phyloP scores from a whole-genome alignment of 2,113 vertebrate species.

The Cairina moschata region DNA sequence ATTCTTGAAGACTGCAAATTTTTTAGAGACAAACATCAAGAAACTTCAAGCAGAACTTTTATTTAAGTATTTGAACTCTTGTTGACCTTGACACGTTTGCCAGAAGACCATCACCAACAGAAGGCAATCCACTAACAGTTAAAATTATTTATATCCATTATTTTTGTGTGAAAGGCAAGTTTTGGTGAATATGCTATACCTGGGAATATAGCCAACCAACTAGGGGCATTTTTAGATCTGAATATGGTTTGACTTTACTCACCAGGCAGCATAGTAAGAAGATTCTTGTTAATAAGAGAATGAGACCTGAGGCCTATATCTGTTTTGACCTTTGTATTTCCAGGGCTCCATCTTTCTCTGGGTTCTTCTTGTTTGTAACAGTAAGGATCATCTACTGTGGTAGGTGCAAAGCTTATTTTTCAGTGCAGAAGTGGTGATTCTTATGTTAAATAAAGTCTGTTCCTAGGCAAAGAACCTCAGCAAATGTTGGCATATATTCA shows the following conservation, averaged over 20 bases:
- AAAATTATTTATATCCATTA: neutral
- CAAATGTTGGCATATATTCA: neutral
- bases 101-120: neutral
- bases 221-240: neutral
- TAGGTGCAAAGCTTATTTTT: slow-evolving; percentile 12
- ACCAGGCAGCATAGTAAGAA: neutral
- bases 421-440: neutral
- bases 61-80: neutral
- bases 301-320: neutral
- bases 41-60: neutral
- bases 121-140: neutral
- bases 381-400: neutral
- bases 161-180: neutral
- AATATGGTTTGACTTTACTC: neutral
- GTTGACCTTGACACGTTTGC: neutral
- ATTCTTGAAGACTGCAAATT: neutral
- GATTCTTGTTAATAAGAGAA: neutral
- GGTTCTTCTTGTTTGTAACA: neutral
- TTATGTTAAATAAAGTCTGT: neutral
- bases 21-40: neutral
- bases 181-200: neutral
- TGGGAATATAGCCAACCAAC: neutral
- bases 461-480: neutral
- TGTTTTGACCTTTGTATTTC: neutral
- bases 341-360: neutral